Base-by-base conservation (phyloP, 2,888 invertebrate genomes). In the Dasypogon diadema region DNA sequence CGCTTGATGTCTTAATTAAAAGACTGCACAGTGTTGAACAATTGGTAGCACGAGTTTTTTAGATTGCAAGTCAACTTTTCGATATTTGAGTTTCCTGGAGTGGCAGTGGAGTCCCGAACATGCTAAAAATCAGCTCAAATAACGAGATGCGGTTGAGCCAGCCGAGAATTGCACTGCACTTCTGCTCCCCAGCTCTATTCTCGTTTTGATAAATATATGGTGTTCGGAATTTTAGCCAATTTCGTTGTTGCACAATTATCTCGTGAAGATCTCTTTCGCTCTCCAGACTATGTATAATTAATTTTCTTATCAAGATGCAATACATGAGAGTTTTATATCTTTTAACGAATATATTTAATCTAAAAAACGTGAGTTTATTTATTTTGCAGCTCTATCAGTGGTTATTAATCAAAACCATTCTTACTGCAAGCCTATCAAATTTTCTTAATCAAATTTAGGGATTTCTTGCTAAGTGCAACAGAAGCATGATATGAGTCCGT, bases 231-330 rank as follows among this genome's bases (percentile, higher is more conserved):
- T 58, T 58, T 76, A 73, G 74, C 76, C 76, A 76, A 73, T 76
- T 76, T 76, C 76, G 76, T 76, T 76, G 76, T 76, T 76, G 76
- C 65, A 74, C 74, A 74, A 76, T 63, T 76, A 77, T 77, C 77
- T 63, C 21, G 14, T 48, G 54, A 55, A 73, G 73, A 77, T 77
- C 77, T 77, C 48, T 48, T 65, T 77, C 65, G 68, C 73, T 77
- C 68, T 42, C 75, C 75, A 75, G 80, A 79, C 80, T 80, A 79
- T 80, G 80, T 80, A 80, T 80, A 80, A 80, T 80, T 80, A 80
- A 80, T 80, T 80, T 80, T 60, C 75, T 78, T 80, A 80, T 80
- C 80, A 79, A 80, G 80, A 80, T 80, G 79, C 79, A 80, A 80
- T 78, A 78, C 78, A 79, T 73, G 70, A 30, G 74, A 68, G 79